Percentiles rank a stretch among this genome's conserved stretches.
Conservation (phyloP, 35 echinoderm and acorn worm genomes). For the Heliocidaris tuberculata region DNA sequence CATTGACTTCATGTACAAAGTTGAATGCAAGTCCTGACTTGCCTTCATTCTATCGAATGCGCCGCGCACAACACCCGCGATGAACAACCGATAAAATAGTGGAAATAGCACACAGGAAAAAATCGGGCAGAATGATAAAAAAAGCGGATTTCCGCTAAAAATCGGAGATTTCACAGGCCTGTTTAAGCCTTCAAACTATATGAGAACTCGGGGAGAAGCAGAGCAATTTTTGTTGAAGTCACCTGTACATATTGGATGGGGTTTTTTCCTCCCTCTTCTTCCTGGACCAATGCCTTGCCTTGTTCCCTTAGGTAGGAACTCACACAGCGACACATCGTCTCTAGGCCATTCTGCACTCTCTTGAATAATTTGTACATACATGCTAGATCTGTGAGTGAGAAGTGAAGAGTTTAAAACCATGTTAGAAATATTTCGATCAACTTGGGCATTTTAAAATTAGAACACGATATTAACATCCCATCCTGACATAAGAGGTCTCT, state of each 20-base stretch:
- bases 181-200: too few relatives aligned
- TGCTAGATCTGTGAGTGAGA: conserved; percentile 72
- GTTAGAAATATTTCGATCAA: too few relatives aligned
- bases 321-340: conserved; percentile 97
- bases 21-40: too few relatives aligned
- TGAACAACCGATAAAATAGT: too few relatives aligned
- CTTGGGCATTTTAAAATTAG: not conserved
- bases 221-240: not conserved
- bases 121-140: too few relatives aligned
- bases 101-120: too few relatives aligned
- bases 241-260: conserved; percentile 98
- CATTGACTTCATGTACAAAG: too few relatives aligned
- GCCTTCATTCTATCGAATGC: too few relatives aligned
- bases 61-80: too few relatives aligned
- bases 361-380: conserved; percentile 99
- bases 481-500: not conserved
- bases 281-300: conserved; percentile 93
- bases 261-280: conserved; percentile 96
- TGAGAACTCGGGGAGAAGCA: not conserved
- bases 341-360: conserved; percentile 78
- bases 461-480: not conserved
- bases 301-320: conserved; percentile 95
- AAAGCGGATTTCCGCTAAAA: too few relatives aligned
- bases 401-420: not conserved
- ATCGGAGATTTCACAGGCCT: too few relatives aligned